Conservation (phyloP, 2,113 vertebrate genomes). For the Xenus cinereus region DNA sequence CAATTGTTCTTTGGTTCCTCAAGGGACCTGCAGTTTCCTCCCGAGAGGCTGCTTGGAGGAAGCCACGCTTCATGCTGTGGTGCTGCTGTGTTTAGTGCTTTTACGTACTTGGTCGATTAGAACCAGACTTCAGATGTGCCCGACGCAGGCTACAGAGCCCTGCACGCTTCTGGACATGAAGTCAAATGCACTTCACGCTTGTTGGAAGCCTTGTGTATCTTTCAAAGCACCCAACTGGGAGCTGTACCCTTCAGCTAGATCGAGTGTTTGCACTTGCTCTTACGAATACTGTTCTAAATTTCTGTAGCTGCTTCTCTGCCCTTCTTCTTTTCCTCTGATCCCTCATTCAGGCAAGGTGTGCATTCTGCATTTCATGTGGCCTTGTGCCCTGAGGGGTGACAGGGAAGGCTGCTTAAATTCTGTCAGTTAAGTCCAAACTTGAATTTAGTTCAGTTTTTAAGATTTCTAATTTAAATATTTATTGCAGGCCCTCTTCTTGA, state of each 20-base stretch:
- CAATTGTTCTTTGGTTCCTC: neutral
- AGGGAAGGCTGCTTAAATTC: neutral
- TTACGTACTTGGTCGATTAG: neutral
- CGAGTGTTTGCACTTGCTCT: neutral
- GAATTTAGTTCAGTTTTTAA: neutral
- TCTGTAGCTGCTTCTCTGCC: neutral
- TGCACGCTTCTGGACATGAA: rapidly evolving
- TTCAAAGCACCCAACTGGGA: neutral
- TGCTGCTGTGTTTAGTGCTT: neutral
- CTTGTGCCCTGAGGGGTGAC: neutral
- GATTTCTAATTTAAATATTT: neutral
- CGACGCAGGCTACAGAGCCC: neutral
- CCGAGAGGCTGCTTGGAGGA: neutral
- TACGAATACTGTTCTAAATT: neutral
- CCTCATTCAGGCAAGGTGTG: neutral
- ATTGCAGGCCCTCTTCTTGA: neutral
- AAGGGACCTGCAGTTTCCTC: neutral
- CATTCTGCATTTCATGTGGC: neutral
- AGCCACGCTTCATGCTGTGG: neutral
- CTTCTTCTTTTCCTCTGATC: neutral
- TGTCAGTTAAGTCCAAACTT: neutral
- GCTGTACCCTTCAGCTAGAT: neutral
- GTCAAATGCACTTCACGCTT: neutral
- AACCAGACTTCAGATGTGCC: neutral
- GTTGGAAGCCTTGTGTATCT: neutral